Conservation (phyloP, 2,888 invertebrate species). For the Nomada fucata region DNA sequence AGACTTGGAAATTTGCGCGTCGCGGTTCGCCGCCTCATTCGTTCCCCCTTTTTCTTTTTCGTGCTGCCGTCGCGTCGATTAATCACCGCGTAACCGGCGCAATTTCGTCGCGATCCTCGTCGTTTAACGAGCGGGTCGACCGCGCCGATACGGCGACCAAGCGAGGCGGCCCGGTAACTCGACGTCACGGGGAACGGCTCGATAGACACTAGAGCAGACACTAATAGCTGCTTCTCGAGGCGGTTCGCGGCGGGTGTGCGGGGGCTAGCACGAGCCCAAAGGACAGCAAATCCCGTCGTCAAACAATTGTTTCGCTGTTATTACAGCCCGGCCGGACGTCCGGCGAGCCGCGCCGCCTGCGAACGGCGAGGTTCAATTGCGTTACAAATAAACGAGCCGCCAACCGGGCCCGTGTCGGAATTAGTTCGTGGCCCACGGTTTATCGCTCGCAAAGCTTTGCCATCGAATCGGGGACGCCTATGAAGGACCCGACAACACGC, state of each 20-base stretch:
- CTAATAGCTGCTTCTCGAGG: constrained; percentile 57
- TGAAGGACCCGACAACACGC: constrained; percentile 50
- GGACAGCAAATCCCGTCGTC: constrained; percentile 48
- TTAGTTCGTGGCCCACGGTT: constrained; percentile 55
- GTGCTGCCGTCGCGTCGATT: constrained; percentile 5
- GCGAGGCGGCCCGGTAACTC: background rate
- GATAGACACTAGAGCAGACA: constrained; percentile 40
- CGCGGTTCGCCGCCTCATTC: background rate
- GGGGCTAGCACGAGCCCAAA: constrained; percentile 22
- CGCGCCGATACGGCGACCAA: constrained; percentile 13
- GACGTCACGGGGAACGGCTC: constrained; percentile 16
- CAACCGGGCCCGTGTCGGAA: constrained; percentile 43
- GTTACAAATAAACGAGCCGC: constrained; percentile 39
- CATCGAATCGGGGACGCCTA: constrained; percentile 47
- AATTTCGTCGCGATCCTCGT: constrained; percentile 31
- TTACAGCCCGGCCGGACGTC: constrained; percentile 12
- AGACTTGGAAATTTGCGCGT: too few relatives aligned
- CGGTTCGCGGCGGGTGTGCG: background rate
- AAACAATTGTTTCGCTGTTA: constrained; percentile 51
- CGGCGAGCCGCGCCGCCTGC: background rate
- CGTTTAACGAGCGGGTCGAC: constrained; percentile 33
- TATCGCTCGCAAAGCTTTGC: constrained; percentile 54
- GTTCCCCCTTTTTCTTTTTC: background rate
- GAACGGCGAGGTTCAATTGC: constrained; percentile 22
- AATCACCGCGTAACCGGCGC: constrained; percentile 22